Evolutionary conservation across 1,140 invertebrate genomes (phyloP), one percentile per base, ranked within the genome.

Genomic region (Aphidius gifuensis): DNA sequence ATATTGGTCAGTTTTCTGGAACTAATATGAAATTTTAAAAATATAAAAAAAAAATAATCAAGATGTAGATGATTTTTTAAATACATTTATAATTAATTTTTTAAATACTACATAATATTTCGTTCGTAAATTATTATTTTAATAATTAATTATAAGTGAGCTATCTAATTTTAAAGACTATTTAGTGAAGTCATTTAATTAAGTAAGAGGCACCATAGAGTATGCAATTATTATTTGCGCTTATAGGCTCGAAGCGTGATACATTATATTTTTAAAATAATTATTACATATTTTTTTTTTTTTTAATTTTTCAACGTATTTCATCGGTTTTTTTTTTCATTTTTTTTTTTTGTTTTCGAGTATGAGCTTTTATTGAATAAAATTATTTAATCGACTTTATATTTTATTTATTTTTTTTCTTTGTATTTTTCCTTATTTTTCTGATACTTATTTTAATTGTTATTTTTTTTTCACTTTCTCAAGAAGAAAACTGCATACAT

Each of bases 191-290:
- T 68, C 23, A 32, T 32, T 32, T 65, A 65, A 65, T 67, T 60
- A 40, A 67, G 64, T 70, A 54, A 71, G 70, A 74, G 72, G 70
- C 72, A 74, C 70, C 71, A 58, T 72, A 74, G 69, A 74, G 49
- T 72, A 61, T 71, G 54, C 62, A 67, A 60, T 32, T 32, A 32
- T 32, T 38, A 50, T 59, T 61, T 58, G 64, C 67, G 60, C 58
- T 45, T 70, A 67, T 53, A 69, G 47, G 54, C 58, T 69, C 48
- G 53, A 59, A 51, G 62, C 49, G 54, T 68, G 62, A 67, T 63
- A 61, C 23, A 61, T 66, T 57, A 21, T 69, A 69, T 64, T 67
- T 58, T 38, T 32, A 6, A 47, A 8, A 47, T 64, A 57, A 40
- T 1, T 58, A n/a, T 38, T 55, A n/a, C 11, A 55, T 39, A 3